Evolutionary conservation across 2,113 vertebrate genomes (phyloP).

Genomic region (Scatophagus argus): DNA sequence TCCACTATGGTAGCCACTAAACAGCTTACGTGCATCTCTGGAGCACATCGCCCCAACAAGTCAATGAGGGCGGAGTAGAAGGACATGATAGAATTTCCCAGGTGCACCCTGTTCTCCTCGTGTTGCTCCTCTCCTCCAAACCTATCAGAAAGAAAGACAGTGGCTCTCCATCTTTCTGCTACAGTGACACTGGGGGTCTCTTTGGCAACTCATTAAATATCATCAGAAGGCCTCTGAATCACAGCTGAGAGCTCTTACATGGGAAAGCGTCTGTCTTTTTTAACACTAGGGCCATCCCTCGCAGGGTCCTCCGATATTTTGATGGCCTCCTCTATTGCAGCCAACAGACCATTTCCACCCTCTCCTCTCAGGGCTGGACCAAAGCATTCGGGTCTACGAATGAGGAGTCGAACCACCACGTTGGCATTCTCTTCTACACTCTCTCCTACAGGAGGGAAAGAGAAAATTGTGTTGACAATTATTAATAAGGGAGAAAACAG

Average conservation of each 20-base stretch:
- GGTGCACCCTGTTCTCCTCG: conserved; percentile 92
- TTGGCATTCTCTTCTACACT: conserved; percentile 96
- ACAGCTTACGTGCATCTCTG: conserved; percentile 92
- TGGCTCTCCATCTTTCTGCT: not conserved
- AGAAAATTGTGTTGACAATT: not conserved
- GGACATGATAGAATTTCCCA: conserved; percentile 95
- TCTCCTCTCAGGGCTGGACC: conserved; percentile 93
- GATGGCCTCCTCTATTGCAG: conserved; percentile 93
- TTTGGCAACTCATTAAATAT: not conserved
- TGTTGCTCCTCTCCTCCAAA: conserved; percentile 92
- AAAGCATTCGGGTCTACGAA: conserved; percentile 93
- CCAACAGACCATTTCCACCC: conserved; percentile 91
- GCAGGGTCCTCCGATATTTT: conserved; percentile 95
- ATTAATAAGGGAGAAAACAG: not conserved
- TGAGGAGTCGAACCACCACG: conserved; percentile 92
- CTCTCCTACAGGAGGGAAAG: conserved; percentile 81
- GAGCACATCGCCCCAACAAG: conserved; percentile 93
- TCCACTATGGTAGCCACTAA: not conserved
- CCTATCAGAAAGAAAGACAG: conserved; percentile 70
- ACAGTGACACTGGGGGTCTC: not conserved
- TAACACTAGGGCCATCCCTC: conserved; percentile 90
- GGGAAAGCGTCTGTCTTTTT: conserved; percentile 90
- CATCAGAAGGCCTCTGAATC: not conserved
- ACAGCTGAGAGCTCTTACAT: conserved; percentile 72
- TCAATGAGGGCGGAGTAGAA: conserved; percentile 96